Evolutionary conservation across 1,140 invertebrate genomes (phyloP).

Genomic region (Drosophila suzukii): DNA sequence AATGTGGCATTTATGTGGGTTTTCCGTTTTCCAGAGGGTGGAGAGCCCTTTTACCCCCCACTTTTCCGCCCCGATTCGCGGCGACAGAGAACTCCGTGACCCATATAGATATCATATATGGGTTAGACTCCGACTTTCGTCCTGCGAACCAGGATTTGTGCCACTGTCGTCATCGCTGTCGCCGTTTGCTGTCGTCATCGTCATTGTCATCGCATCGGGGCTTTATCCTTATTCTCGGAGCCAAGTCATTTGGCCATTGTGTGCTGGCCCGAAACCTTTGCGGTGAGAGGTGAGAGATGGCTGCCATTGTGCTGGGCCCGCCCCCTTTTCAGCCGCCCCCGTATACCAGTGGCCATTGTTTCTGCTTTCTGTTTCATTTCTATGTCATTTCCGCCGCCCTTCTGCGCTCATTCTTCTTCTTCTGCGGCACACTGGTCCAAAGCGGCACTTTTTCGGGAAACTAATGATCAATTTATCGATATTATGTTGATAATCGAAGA

Average conservation of each 20-base stretch:
- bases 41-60: not conserved
- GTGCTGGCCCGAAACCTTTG: conserved; percentile 50
- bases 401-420: not conserved
- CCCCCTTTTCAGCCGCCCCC: too few relatives aligned
- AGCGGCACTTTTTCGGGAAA: not conserved
- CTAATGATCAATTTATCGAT: not conserved
- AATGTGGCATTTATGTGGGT: not conserved
- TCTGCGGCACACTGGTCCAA: conserved; percentile 11
- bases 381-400: conserved; percentile 71
- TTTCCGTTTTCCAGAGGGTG: conserved; percentile 1
- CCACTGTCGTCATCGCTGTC: conserved; percentile 45
- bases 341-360: conserved; percentile 53
- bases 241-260: conserved; percentile 55
- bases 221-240: conserved; percentile 27
- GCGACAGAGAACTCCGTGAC: conserved; percentile 10
- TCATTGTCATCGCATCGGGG: conserved; percentile 15
- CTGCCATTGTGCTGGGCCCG: conserved; percentile 25
- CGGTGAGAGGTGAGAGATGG: conserved; percentile 44
- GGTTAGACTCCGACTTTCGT: conserved; percentile 11
- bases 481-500: not conserved
- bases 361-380: conserved; percentile 76
- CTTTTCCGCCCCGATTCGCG: not conserved
- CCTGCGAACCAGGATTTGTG: conserved; percentile 38
- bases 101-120: conserved; percentile 31
- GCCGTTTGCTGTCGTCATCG: conserved; percentile 13